Percentiles rank a stretch among this genome's conserved stretches.
These are phyloP conservation scores for Gymnocypris eckloni DNA, from an alignment of 2,797 vertebrate genomes.

Conservation along the genomic window DNA sequence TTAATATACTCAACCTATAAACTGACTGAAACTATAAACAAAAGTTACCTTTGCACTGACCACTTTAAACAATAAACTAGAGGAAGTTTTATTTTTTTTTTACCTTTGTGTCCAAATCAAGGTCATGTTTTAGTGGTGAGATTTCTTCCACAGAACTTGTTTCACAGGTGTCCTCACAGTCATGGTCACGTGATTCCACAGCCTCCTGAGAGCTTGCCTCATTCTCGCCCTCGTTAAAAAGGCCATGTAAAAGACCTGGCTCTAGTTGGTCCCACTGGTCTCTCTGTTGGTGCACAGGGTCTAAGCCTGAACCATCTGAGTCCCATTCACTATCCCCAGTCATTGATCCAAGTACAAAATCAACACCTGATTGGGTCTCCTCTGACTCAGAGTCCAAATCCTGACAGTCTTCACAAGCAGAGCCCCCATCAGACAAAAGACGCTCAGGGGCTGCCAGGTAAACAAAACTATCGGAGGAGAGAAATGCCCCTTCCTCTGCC, in stretches of 20 bases:
- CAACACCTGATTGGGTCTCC: slow-evolving; percentile 78
- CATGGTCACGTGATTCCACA: slow-evolving; percentile 47
- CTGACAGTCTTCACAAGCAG: slow-evolving; percentile 74
- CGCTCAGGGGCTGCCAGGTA: slow-evolving; percentile 85
- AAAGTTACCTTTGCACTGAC: background rate
- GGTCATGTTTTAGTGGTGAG: slow-evolving; percentile 32
- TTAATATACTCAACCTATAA: background rate
- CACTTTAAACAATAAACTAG: background rate
- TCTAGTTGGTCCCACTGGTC: slow-evolving; percentile 81
- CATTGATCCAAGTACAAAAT: slow-evolving; percentile 79
- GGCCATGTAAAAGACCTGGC: slow-evolving; percentile 73
- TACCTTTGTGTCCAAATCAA: slow-evolving; percentile 56
- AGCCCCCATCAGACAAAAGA: slow-evolving; percentile 68
- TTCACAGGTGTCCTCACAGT: slow-evolving; percentile 48
- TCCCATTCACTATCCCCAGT: slow-evolving; percentile 85
- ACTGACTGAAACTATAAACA: background rate
- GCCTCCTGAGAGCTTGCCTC: slow-evolving; percentile 42
- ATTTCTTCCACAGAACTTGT: slow-evolving; percentile 61
- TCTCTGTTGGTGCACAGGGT: slow-evolving; percentile 58
- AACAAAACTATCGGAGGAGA: slow-evolving; percentile 82
- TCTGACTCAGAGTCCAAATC: slow-evolving; percentile 81
- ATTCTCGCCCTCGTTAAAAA: slow-evolving; percentile 72
- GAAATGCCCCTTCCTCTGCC: slow-evolving; percentile 71
- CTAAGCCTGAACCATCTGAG: slow-evolving; percentile 74
- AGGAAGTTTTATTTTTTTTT: slow-evolving; percentile 9